Evolutionary conservation across 2,797 vertebrate species (phyloP), one percentile per base, ranked within the genome.

Genomic region (Silurus aristotelis): DNA sequence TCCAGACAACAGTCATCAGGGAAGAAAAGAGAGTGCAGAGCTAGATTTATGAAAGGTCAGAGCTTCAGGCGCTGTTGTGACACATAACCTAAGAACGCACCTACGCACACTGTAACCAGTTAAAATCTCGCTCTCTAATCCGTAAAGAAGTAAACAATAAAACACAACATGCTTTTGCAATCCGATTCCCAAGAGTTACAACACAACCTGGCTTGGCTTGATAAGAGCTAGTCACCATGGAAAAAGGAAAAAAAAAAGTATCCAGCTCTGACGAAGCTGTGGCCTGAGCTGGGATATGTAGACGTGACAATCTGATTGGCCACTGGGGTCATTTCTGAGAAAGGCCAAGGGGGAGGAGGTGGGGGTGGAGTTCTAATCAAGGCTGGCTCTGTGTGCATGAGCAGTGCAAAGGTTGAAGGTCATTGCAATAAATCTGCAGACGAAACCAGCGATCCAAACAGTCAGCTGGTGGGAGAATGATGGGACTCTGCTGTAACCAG

Each of bases 401-500:
- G 52, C 67, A 38, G 75, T 64, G 46, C 56, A 78, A 82, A 82
- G 88, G 86, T 86, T 55, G 82, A 83, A 86, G 86, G 22, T 89
- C 86, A 83, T 19, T 67, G 48, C 64, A 71, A 84, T 89, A 89
- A 84, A 89, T 89, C 58, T 87, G 79, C 67, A 87, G 75, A 80
- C 12, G 72, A 87, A 71, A 80, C 60, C 71, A 83, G 46, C 48
- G 77, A 78, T 85, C 76, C 81, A 73, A 82, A 68, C 78, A 75
- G 78, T 78, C 55, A 80, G 84, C 83, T 84, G 84, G 75, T 82
- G 68, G 80, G 72, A 60, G 71, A 72, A 72, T 19, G 27, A 71
- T 31, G 58, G 58, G 73, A n/a, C 58, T n/a, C 20, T 58, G 66
- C 66, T 83, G 70, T 63, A 78, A 22, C 8, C 55, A 31, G 61